phyloP scores from a whole-genome alignment of 2,888 invertebrate species.

The Tryphoninae sp. region DNA sequence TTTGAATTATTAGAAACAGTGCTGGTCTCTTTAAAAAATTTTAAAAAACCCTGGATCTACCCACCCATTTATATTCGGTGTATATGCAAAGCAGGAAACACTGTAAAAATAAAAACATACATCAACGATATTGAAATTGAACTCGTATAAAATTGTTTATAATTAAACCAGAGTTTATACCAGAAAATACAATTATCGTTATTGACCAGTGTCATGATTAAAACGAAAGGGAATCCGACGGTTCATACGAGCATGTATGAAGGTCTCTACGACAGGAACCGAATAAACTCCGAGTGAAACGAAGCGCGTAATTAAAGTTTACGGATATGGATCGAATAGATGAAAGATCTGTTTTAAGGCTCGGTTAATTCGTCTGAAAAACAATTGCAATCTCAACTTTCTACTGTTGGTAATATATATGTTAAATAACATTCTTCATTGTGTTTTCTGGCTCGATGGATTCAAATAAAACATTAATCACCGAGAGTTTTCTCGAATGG shows the following conservation, averaged over 20 bases:
- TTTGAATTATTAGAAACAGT: no score
- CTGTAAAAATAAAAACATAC: conserved; percentile 58
- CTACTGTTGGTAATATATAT: not conserved
- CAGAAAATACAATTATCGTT: conserved; percentile 11
- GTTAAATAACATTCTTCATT: not conserved
- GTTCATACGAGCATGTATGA: no score
- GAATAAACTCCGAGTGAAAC: no score
- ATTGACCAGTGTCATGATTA: conserved; percentile 12
- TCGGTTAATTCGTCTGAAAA: not conserved
- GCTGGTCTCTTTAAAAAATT: no score
- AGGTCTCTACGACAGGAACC: no score
- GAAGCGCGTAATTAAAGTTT: conserved; percentile 14
- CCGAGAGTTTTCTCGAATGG: conserved; percentile 65
- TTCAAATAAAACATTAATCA: conserved; percentile 27
- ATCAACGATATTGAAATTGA: conserved; percentile 1
- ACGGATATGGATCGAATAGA: not conserved
- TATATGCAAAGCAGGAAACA: conserved; percentile 72
- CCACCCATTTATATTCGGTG: conserved; percentile 70
- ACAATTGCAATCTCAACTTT: not conserved
- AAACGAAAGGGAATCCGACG: no score
- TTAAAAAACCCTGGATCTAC: conserved; percentile 35
- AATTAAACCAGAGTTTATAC: not conserved
- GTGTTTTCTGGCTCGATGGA: not conserved
- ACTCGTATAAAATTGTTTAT: not conserved
- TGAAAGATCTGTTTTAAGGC: not conserved